Evolutionary conservation across 2,888 invertebrate species (phyloP).

Genomic region (Hydriomena furcata): DNA sequence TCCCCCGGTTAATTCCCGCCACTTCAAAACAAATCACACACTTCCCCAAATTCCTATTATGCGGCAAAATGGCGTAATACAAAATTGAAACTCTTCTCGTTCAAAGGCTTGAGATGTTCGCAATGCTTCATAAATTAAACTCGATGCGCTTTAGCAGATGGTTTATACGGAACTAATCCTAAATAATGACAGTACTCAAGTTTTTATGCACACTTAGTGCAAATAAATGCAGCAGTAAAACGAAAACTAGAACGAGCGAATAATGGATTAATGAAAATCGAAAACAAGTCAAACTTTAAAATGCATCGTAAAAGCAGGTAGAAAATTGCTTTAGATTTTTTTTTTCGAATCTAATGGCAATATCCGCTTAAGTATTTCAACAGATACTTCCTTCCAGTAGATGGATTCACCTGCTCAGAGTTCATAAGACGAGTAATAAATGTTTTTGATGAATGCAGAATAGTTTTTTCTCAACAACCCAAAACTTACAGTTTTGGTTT

Average conservation of each 20-base stretch:
- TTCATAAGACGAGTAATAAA: too few relatives aligned
- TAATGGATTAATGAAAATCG: conserved; percentile 3
- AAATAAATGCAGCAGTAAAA: conserved; percentile 34
- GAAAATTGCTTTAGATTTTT: neutral
- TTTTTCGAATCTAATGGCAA: neutral
- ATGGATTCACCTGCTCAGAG: too few relatives aligned
- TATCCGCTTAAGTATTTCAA: too few relatives aligned
- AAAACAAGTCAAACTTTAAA: conserved; percentile 6
- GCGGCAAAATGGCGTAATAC: conserved; percentile 25
- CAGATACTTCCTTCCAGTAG: too few relatives aligned
- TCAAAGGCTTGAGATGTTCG: conserved; percentile 35
- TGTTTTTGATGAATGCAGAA: too few relatives aligned
- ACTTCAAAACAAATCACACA: conserved; percentile 34
- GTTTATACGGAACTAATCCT: conserved; percentile 54
- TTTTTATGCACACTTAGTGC: conserved; percentile 42
- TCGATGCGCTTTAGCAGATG: conserved; percentile 47
- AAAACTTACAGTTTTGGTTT: too few relatives aligned
- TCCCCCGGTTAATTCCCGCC: conserved; percentile 18
- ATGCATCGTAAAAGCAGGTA: neutral
- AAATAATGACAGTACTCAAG: conserved; percentile 45
- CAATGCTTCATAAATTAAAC: conserved; percentile 53
- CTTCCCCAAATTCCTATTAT: conserved; percentile 22
- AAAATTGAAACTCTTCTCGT: conserved; percentile 37
- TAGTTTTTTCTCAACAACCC: too few relatives aligned
- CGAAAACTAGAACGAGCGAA: conserved; percentile 9